Base-by-base conservation (phyloP, 2,113 vertebrate genomes). In the Fulmarus glacialis region DNA sequence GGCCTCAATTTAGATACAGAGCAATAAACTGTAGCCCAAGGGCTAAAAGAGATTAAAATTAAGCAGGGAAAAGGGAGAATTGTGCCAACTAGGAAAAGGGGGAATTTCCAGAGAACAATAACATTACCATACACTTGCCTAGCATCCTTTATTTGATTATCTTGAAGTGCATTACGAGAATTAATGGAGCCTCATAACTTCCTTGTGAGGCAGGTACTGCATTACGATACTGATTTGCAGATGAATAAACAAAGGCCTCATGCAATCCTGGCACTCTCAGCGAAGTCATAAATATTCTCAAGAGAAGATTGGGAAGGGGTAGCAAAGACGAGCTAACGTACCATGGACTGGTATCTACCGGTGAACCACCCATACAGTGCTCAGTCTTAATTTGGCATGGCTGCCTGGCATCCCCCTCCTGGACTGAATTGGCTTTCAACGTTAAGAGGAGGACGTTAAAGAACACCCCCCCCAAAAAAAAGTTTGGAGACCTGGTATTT, bases 21-120 rank as follows among this genome's bases (percentile, higher is more conserved):
- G 43, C 88, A 96, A 90, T 94, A 93, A 43, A 62, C 80, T 74
- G 24, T 95, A 90, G 89, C 87, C 93, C 53, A 70, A 93, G 79
- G 90, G 66, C 89, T 93, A 72, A 89, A 52, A 89, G 63, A 95
- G 70, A 97, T 88, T 91, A 89, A 96, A 92, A 90, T 78, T 82
- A 95, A 91, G 32, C 34, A 89, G 86, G 47, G 55, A 78, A 87
- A 88, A 94, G 45, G 45, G 66, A 87, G 53, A 96, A 92, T 66
- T 86, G 34, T 90, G 68, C 84, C 89, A 97, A 15, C 38, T 82
- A 86, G 81, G 64, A 93, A 96, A 93, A 95, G 63, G n/a, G 29
- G 56, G 52, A 66, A 67, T 90, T 93, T 90, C 85, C 67, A 93
- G 87, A 91, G 78, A 92, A 78, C 55, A 68, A 32, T 94, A 84